A percentile compares a stretch with the other conserved stretches of the same genome.
phyloP scores from a whole-genome alignment of 2,113 vertebrate genomes.

The Grallaria varia region DNA sequence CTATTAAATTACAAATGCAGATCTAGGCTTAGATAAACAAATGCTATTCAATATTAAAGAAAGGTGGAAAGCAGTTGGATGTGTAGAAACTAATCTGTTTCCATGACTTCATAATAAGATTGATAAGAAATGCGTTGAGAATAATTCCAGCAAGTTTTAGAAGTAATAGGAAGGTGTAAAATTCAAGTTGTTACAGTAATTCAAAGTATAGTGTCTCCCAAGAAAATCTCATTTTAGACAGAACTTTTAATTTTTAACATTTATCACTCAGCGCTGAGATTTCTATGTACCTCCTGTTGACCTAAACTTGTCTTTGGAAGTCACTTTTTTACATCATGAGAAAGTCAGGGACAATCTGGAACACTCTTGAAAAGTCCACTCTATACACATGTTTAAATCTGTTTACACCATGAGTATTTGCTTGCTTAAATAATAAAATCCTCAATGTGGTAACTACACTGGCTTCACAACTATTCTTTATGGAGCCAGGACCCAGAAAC shows the following conservation, averaged over 20 bases:
- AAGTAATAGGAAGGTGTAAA: conserved; percentile 23
- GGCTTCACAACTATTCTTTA: not conserved
- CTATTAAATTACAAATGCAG: not conserved
- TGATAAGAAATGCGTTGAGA: conserved; percentile 17
- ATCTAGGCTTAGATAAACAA: not conserved
- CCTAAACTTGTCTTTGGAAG: not conserved
- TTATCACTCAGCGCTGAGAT: not conserved
- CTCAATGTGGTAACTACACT: not conserved
- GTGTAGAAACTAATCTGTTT: conserved; percentile 30
- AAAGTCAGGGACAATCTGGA: not conserved
- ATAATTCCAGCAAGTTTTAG: not conserved
- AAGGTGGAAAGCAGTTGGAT: not conserved
- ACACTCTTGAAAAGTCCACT: not conserved
- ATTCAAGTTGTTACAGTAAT: conserved; percentile 9
- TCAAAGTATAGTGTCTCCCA: not conserved
- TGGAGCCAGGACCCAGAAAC: not conserved
- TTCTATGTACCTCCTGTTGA: not conserved
- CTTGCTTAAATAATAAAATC: not conserved
- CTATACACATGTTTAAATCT: not conserved
- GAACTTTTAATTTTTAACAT: not conserved
- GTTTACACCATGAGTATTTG: not conserved
- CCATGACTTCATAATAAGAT: conserved; percentile 11
- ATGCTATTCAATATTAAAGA: not conserved
- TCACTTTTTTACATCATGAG: not conserved
- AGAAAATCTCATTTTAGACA: conserved; percentile 9